Evolutionary conservation across 2,888 invertebrate genomes (phyloP).

Genomic region (Pycnomerus fuliginosus): DNA sequence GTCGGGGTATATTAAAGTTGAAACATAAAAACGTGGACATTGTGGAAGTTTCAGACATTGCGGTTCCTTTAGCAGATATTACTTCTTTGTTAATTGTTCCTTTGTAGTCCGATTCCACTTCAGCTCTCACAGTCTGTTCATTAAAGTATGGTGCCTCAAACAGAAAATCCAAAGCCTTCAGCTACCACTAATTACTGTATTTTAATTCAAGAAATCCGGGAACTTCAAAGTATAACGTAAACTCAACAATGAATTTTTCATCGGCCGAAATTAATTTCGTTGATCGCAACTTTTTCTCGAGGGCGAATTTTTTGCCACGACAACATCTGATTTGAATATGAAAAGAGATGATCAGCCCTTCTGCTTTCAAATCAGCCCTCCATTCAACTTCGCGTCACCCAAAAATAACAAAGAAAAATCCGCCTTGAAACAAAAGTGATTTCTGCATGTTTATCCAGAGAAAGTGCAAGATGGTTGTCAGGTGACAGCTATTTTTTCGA

Average conservation of each 20-base stretch:
- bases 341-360: slow-evolving; percentile 33
- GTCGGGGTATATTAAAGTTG: slow-evolving; percentile 35
- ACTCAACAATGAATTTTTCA: not conserved
- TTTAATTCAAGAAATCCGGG: slow-evolving; percentile 37
- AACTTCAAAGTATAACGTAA: slow-evolving; percentile 13
- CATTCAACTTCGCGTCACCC: slow-evolving; percentile 33
- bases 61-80: slow-evolving; percentile 49
- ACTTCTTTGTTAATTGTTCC: slow-evolving; percentile 53
- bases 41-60: slow-evolving; percentile 43
- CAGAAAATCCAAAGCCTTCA: slow-evolving; percentile 39
- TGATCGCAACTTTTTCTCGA: not conserved
- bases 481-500: slow-evolving; percentile 16
- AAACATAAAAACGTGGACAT: slow-evolving; percentile 40
- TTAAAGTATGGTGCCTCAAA: slow-evolving; percentile 44
- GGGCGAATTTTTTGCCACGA: slow-evolving; percentile 11
- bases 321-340: slow-evolving; percentile 37
- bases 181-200: slow-evolving; percentile 46
- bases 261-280: not conserved
- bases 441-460: slow-evolving; percentile 20
- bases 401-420: slow-evolving; percentile 30
- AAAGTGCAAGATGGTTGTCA: slow-evolving; percentile 19
- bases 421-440: slow-evolving; percentile 21
- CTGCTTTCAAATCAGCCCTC: slow-evolving; percentile 36
- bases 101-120: slow-evolving; percentile 49
- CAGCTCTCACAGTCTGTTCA: slow-evolving; percentile 47